Evolutionary conservation across 2,888 invertebrate species (phyloP).

Genomic region (Tetramorium bicarinatum): DNA sequence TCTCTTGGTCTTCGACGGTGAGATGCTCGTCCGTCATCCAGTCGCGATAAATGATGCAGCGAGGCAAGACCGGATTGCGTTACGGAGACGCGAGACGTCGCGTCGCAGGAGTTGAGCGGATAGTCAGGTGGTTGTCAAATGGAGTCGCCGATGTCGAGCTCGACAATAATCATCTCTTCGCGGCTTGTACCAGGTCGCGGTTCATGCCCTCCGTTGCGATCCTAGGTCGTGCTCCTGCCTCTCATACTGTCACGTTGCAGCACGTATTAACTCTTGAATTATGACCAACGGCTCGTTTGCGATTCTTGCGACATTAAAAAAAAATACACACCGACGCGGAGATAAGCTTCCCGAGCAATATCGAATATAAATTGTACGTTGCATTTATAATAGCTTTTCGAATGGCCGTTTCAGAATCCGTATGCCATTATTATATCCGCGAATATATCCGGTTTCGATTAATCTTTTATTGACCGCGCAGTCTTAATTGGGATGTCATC

Average conservation of each 20-base stretch:
- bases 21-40: slow-evolving; percentile 25
- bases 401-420: background rate
- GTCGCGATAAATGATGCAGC: slow-evolving; percentile 42
- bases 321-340: background rate
- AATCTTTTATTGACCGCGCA: slow-evolving; percentile 74
- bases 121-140: slow-evolving; percentile 19
- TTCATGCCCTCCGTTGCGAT: background rate
- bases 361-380: slow-evolving; percentile 22
- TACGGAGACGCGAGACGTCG: slow-evolving; percentile 2
- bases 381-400: slow-evolving; percentile 20
- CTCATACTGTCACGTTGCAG: slow-evolving; percentile 17
- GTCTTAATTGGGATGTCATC: slow-evolving; percentile 73
- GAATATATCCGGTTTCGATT: slow-evolving; percentile 65
- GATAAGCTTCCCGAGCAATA: background rate
- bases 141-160: slow-evolving; percentile 17
- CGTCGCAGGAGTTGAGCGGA: slow-evolving; percentile 16
- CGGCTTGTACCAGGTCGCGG: background rate
- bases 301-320: background rate
- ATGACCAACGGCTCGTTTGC: background rate
- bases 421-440: slow-evolving; percentile 19
- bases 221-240: background rate
- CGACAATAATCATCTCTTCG: background rate
- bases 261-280: background rate
- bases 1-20: slow-evolving; percentile 29
- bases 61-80: slow-evolving; percentile 21